These are phyloP conservation scores for Hypocryptadius cinnamomeus DNA, from an alignment of 2,113 vertebrate species.

Conservation along the genomic window DNA sequence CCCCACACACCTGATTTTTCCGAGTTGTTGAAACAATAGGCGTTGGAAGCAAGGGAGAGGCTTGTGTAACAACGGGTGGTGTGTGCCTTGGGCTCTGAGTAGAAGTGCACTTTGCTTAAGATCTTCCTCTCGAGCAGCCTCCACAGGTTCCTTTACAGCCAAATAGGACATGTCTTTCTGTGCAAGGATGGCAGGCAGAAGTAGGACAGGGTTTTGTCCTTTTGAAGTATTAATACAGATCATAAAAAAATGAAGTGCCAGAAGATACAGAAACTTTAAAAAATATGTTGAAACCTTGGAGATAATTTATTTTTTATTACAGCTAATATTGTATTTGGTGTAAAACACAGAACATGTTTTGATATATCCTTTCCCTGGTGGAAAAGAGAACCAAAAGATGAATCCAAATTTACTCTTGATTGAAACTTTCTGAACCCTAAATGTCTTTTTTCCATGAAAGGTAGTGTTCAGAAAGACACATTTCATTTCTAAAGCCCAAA, in stretches of 20 bases:
- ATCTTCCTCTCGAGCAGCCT: background rate
- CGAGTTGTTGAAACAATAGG: background rate
- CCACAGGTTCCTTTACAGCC: background rate
- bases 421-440: background rate
- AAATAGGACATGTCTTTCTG: background rate
- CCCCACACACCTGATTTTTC: background rate
- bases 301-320: background rate
- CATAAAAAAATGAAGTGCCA: background rate
- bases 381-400: background rate
- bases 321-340: background rate
- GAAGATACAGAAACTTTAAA: background rate
- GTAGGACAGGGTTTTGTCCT: background rate
- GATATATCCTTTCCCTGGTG: background rate
- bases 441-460: background rate
- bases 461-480: background rate
- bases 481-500: background rate
- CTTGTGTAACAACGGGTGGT: background rate
- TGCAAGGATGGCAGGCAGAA: background rate
- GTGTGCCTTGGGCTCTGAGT: background rate
- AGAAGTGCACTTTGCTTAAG: background rate
- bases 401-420: background rate
- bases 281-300: background rate
- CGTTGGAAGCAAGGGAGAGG: background rate
- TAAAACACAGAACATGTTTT: background rate
- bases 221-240: background rate